Evolutionary conservation across 2,888 invertebrate species (phyloP).

Genomic region (Dysmachus trigonus): DNA sequence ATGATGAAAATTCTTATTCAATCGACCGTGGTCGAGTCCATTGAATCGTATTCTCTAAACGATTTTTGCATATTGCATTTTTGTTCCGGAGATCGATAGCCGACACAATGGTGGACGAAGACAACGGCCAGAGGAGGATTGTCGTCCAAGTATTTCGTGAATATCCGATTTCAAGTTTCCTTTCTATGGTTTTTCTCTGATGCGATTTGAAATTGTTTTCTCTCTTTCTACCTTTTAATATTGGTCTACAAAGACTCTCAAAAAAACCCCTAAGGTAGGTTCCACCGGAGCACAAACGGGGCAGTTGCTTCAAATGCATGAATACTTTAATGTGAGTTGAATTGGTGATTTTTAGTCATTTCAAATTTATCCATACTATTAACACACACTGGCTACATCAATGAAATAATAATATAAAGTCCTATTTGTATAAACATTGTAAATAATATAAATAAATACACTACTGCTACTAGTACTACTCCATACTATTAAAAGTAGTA

Average conservation of each 20-base stretch:
- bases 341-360: neutral
- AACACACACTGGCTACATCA: too few species aligned
- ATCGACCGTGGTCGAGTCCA: slow-evolving; percentile 32
- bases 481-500: too few species aligned
- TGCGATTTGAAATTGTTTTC: slow-evolving; percentile 27
- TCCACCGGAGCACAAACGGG: neutral
- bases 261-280: neutral
- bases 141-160: slow-evolving; percentile 44
- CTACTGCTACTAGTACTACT: too few species aligned
- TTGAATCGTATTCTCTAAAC: slow-evolving; percentile 35
- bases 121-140: slow-evolving; percentile 43
- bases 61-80: slow-evolving; percentile 43
- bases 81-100: slow-evolving; percentile 41
- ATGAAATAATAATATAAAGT: too few species aligned
- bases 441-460: too few species aligned
- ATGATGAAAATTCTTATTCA: slow-evolving; percentile 41
- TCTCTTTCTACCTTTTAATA: neutral
- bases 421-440: too few species aligned
- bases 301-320: neutral
- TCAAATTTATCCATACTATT: neutral
- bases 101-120: slow-evolving; percentile 42
- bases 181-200: slow-evolving; percentile 27
- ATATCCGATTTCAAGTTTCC: slow-evolving; percentile 42
- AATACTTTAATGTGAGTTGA: neutral
- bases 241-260: neutral